Evolutionary conservation across 2,797 vertebrate genomes (phyloP), one percentile per base, ranked within the genome.

Genomic region (Poecile montanus): DNA sequence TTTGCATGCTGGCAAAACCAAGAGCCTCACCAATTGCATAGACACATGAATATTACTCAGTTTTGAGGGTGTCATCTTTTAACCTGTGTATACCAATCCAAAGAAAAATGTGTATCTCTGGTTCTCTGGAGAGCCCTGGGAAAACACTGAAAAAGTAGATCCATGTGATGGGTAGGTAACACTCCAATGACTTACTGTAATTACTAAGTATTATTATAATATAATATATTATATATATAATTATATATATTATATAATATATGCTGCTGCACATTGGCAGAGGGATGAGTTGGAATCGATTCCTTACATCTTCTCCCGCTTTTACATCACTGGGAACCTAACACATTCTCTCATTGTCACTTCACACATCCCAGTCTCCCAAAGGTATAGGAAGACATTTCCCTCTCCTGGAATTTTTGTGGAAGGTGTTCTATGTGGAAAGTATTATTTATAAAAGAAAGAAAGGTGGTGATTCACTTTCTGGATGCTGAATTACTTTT

Each of bases 1-100:
- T 76, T 36, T 87, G 68, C 78, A 74, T 77, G 32, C 67, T 91
- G 75, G 81, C 74, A 89, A 94, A 85, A 80, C 45, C 61, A 84
- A 70, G 36, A 82, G 32, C 18, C 57, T 53, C 11, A 9, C n/a
- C 60, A 89, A 60, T 66, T 50, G 32, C 71, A 60, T n/a, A 85
- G 84, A 82, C 21, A 26, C n/a, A 67, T 13, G 20, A 87, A 89
- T 65, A 91, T 87, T 29, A 47, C 13, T 67, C 19, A 58, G 45
- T 71, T 71, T 79, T 63, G 40, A 67, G n/a, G 7, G 7, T 76
- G 81, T 83, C 15, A 23, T 79, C 61, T 74, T 83, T 71, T 57
- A 91, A 82, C 47, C 22, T 1, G 5, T 5, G 1, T 53, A 54
- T 57, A 45, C 7, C 60, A 54, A 47, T 61, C 38, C 22, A 85